These are phyloP conservation scores for Polylopha cassiicola DNA, from an alignment of 2,888 invertebrate genomes.

Conservation along the genomic window DNA sequence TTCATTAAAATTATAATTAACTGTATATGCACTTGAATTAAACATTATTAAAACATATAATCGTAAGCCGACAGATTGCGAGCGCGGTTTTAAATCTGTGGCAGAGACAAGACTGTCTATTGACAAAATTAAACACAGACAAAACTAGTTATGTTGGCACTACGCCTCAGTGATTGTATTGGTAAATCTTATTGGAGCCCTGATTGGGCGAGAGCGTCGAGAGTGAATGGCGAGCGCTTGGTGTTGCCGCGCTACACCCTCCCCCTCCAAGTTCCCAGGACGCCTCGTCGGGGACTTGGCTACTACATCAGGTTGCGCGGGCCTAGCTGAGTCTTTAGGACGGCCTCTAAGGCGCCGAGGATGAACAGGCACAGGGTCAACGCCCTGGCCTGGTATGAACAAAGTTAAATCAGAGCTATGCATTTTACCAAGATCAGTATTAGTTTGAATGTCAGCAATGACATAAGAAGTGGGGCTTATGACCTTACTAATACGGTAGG, in stretches of 20 bases:
- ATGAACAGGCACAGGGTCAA: slow-evolving; percentile 3
- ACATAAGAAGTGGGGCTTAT: slow-evolving; percentile 21
- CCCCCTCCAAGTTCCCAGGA: slow-evolving; percentile 22
- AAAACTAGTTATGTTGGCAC: too few species aligned
- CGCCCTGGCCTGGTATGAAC: background rate
- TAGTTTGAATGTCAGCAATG: slow-evolving; percentile 9
- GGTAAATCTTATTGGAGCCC: too few species aligned
- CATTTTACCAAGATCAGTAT: slow-evolving; percentile 3
- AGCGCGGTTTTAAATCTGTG: too few species aligned
- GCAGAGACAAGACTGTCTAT: too few species aligned
- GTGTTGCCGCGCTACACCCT: slow-evolving; percentile 1
- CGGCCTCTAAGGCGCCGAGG: slow-evolving; percentile 6
- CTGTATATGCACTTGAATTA: too few species aligned
- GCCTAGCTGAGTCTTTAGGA: background rate
- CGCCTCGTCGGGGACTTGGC: slow-evolving; percentile 6
- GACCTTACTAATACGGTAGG: slow-evolving; percentile 24
- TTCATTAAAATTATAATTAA: too few species aligned
- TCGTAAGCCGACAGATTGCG: too few species aligned
- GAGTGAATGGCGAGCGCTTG: too few species aligned
- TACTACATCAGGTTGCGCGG: background rate
- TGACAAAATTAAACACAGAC: too few species aligned
- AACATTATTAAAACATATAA: too few species aligned
- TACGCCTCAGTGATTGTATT: too few species aligned
- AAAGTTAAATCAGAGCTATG: slow-evolving; percentile 3
- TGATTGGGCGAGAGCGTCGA: too few species aligned